Base-by-base conservation (phyloP, 1,140 invertebrate species). In the Caenorhabditis tropicalis region DNA sequence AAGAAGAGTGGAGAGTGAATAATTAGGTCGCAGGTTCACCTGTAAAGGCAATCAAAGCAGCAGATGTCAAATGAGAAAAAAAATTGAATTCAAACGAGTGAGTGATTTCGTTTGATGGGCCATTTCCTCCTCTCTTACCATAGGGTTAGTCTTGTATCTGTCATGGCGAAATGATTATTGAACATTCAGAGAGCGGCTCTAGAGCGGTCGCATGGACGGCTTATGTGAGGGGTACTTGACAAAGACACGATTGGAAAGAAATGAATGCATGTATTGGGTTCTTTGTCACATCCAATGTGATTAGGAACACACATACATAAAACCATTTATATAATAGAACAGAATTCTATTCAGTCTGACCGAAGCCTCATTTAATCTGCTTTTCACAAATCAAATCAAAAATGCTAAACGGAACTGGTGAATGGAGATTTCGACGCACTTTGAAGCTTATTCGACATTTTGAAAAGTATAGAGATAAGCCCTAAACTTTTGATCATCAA, bases 191-290 rank as follows among this genome's bases (percentile, higher is more conserved):
- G 24, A 65, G 29, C 29, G 31, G 58, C 58, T 65, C 58, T 65
- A 65, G 36, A 43, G 36, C n/a, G 65, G 12, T 2, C 21, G n/a
- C 2, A 33, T 33, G 58, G 29, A 56, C 53, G 53, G 53, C 53
- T 24, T 74, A 31, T 74, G 65, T 12, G 36, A 43, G 36, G n/a
- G 36, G 65, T 31, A 74, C 65, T 74, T 74, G 65, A 74, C 65
- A 46, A 74, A 74, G 65, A 33, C 6, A 24, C 65, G 58, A 65
- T 33, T 29, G 56, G 29, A 58, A 29, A 33, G 31, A 43, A 74
- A 21, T 9, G 36, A 27, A 46, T 74, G 36, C 43, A 74, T 74
- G 33, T 43, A 9, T 74, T 74, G 16, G 65, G 9, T 33, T 24
- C 33, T 43, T 74, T 74, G 36, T 43, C 19, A 43, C 36, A 43